A percentile compares a stretch with the other conserved stretches of the same genome.
These are phyloP conservation scores for Plectropomus leopardus DNA, from an alignment of 2,113 vertebrate species.

Conservation along the genomic window DNA sequence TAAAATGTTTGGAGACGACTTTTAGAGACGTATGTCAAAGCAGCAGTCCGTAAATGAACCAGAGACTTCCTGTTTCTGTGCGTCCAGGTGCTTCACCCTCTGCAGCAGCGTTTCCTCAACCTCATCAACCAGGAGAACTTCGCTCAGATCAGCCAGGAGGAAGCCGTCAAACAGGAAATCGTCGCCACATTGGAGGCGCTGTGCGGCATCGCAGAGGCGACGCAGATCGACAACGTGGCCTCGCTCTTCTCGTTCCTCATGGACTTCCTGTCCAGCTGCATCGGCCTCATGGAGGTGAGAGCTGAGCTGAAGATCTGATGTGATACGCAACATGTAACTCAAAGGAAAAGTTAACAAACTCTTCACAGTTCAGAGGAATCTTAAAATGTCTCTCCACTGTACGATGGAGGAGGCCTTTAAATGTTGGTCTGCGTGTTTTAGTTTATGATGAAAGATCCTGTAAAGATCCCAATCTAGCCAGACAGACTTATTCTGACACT, in stretches of 20 bases:
- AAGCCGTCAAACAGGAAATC: conserved; percentile 95
- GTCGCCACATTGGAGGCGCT: conserved; percentile 95
- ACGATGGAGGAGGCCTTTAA: neutral
- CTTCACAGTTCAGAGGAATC: neutral
- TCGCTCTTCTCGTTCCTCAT: conserved; percentile 98
- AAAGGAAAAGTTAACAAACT: neutral
- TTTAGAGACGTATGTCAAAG: no score
- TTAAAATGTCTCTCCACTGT: neutral
- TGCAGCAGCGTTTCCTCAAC: conserved; percentile 97
- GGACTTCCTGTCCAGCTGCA: conserved; percentile 99
- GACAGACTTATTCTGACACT: no score
- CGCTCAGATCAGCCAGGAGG: conserved; percentile 96
- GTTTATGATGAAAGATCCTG: neutral
- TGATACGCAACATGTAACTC: neutral
- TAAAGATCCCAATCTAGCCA: no score
- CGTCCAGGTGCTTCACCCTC: conserved; percentile 93
- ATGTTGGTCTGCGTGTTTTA: neutral
- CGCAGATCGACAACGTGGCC: conserved; percentile 97
- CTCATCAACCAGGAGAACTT: conserved; percentile 99
- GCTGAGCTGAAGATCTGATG: neutral
- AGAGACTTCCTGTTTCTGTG: neutral
- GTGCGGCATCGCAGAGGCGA: conserved; percentile 98
- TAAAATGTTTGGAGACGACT: no score
- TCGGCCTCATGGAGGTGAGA: conserved; percentile 94
- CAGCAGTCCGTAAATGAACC: neutral